A percentile compares a stretch with the other conserved stretches of the same genome.
phyloP scores from a whole-genome alignment of 92 coral and sea anemone genomes.

The Porites cylindrica region DNA sequence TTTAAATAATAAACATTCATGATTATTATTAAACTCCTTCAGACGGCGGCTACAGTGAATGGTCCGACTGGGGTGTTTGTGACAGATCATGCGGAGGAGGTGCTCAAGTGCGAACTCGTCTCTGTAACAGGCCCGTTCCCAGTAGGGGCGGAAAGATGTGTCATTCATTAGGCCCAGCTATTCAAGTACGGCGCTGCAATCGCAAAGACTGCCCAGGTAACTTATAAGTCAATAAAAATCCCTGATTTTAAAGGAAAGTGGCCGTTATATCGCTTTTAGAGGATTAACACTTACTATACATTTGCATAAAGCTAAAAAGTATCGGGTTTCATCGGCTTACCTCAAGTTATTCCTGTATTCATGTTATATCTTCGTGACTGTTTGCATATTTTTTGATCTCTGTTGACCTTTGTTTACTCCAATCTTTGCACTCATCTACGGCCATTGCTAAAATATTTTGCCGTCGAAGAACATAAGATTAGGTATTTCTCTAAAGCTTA shows the following conservation, averaged over 20 bases:
- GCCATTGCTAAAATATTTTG: background rate
- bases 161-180: constrained; percentile 70
- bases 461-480: background rate
- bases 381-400: no score
- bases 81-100: constrained; percentile 88
- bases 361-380: no score
- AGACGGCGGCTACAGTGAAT: constrained; percentile 68
- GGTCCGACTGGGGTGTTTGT: constrained; percentile 90
- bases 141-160: constrained; percentile 59
- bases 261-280: background rate
- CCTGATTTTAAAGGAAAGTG: background rate
- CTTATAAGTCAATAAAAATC: background rate
- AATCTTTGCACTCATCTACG: no score
- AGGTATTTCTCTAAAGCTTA: background rate
- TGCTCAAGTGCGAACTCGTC: constrained; percentile 83
- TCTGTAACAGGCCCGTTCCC: constrained; percentile 72
- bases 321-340: no score
- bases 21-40: background rate
- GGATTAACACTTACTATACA: no score
- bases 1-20: background rate
- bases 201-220: constrained; percentile 76
- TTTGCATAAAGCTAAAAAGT: no score
- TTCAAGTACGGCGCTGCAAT: constrained; percentile 82
- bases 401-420: no score
- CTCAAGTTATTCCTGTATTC: no score